Percentiles rank a stretch among this genome's conserved stretches.
phyloP scores from a whole-genome alignment of 2,888 invertebrate genomes.

The Hypomecis punctinalis region DNA sequence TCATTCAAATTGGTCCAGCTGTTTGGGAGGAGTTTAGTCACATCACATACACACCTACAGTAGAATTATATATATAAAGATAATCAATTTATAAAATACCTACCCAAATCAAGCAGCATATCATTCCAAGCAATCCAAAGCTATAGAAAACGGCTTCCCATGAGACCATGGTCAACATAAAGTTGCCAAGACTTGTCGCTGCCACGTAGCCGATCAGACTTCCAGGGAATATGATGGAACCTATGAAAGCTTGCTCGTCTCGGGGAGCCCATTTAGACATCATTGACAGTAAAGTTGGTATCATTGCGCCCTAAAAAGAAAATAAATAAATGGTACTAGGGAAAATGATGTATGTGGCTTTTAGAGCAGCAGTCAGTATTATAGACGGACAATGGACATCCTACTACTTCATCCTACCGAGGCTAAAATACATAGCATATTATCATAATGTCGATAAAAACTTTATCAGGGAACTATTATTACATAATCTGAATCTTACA shows the following conservation, averaged over 20 bases:
- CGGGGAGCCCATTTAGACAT: constrained; percentile 36
- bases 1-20: too few species aligned
- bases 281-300: constrained; percentile 30
- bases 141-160: constrained; percentile 34
- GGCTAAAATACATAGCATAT: too few species aligned
- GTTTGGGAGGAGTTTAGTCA: too few species aligned
- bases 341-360: too few species aligned
- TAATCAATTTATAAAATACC: neutral
- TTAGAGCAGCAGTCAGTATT: too few species aligned
- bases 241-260: constrained; percentile 26
- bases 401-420: too few species aligned
- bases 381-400: too few species aligned
- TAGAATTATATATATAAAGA: too few species aligned
- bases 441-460: too few species aligned
- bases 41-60: too few species aligned
- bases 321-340: neutral
- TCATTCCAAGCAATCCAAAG: constrained; percentile 19
- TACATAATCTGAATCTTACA: too few species aligned
- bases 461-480: too few species aligned
- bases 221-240: constrained; percentile 33
- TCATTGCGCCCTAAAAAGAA: constrained; percentile 26
- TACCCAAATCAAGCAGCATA: constrained; percentile 33
- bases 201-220: constrained; percentile 23
- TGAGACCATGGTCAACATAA: constrained; percentile 12
- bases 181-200: constrained; percentile 12